Conservation (phyloP, 2,113 vertebrate genomes). For the Abramis brama region DNA sequence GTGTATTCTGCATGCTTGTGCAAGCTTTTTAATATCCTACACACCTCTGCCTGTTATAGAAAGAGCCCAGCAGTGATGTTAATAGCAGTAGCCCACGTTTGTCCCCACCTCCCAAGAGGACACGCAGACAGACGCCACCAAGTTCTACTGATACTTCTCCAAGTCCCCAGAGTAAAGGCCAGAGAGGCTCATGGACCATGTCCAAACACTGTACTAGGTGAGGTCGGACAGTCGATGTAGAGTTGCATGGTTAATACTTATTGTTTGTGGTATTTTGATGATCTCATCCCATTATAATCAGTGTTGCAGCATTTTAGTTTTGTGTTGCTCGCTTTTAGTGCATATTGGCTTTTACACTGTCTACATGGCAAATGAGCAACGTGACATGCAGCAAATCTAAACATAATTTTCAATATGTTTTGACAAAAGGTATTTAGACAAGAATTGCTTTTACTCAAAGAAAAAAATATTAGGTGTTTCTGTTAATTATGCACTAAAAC, state of each 20-base stretch:
- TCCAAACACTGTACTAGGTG: constrained; percentile 91
- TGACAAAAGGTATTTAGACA: background rate
- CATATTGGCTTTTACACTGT: background rate
- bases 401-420: no score
- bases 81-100: constrained; percentile 91
- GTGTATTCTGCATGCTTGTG: background rate
- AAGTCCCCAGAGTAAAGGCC: constrained; percentile 86
- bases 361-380: background rate
- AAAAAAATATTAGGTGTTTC: background rate
- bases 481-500: background rate
- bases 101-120: constrained; percentile 91
- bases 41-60: constrained; percentile 72
- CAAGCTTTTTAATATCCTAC: constrained; percentile 19
- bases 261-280: background rate
- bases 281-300: background rate
- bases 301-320: background rate
- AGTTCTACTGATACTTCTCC: constrained; percentile 94
- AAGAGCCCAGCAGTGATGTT: constrained; percentile 88
- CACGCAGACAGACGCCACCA: constrained; percentile 88
- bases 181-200: constrained; percentile 92
- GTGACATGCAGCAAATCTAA: background rate
- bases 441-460: background rate
- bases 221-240: constrained; percentile 25
- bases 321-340: background rate
- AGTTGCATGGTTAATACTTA: background rate